Percentiles rank a stretch among this genome's conserved stretches.
Conservation (phyloP, 2,888 invertebrate species). For the Clitarchus hookeri region DNA sequence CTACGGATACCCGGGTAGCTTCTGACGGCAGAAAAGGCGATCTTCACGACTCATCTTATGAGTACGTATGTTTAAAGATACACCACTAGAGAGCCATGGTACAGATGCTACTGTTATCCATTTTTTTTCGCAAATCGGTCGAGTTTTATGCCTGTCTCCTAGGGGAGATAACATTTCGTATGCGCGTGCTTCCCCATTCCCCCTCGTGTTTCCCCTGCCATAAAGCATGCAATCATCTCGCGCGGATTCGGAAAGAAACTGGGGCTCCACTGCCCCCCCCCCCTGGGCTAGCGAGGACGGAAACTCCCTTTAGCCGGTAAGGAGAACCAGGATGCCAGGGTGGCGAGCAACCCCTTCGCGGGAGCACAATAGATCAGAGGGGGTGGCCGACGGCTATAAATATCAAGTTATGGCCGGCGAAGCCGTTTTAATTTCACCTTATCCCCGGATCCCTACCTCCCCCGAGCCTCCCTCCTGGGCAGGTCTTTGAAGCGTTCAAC, state of each 20-base stretch:
- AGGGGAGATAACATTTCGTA: not conserved
- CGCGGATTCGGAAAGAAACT: not conserved
- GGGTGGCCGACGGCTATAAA: not conserved
- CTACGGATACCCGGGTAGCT: no score
- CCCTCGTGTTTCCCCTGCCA: not conserved
- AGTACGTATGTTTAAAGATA: not conserved
- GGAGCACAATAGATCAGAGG: slow-evolving; percentile 7
- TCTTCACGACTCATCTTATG: no score
- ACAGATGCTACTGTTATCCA: not conserved
- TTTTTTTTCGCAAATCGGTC: not conserved
- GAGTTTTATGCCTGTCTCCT: not conserved
- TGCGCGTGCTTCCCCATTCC: not conserved
- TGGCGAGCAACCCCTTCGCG: not conserved
- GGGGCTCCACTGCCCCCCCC: not conserved
- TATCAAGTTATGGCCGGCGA: slow-evolving; percentile 14
- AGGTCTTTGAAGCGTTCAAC: slow-evolving; percentile 1
- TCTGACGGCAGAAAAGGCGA: no score
- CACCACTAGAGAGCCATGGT: not conserved
- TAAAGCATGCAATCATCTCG: slow-evolving; percentile 1
- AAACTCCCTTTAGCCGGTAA: not conserved
- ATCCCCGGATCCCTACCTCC: not conserved
- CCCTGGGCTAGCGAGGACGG: not conserved
- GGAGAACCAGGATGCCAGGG: not conserved
- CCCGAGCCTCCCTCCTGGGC: not conserved
- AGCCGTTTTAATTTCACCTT: slow-evolving; percentile 14